Percentiles rank a stretch among this genome's conserved stretches.
Evolutionary conservation across 2,888 invertebrate species (phyloP).

Genomic region (Chymomyza procnemis): DNA sequence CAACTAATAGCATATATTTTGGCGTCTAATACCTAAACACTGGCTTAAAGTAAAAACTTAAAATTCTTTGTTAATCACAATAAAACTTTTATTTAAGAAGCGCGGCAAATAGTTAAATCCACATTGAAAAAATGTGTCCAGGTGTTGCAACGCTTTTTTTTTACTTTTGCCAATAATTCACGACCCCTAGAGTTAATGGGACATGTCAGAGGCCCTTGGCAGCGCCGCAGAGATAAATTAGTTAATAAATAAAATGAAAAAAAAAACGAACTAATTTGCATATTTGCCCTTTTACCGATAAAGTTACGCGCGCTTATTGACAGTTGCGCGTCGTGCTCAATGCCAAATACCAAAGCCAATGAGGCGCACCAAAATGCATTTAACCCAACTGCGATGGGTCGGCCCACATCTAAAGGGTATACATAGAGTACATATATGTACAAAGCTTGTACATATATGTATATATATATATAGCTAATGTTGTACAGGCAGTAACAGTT

Average conservation of each 20-base stretch:
- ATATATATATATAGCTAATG: too few relatives aligned
- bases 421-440: not conserved
- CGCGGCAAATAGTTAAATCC: not conserved
- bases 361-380: slow-evolving; percentile 70
- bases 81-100: not conserved
- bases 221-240: slow-evolving; percentile 65
- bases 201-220: slow-evolving; percentile 32
- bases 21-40: not conserved
- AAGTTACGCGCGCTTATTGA: slow-evolving; percentile 40
- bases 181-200: slow-evolving; percentile 47
- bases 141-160: slow-evolving; percentile 63
- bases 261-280: slow-evolving; percentile 68
- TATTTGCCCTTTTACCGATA: slow-evolving; percentile 59
- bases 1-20: not conserved
- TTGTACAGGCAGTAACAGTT: slow-evolving; percentile 41
- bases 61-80: not conserved
- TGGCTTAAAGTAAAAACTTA: not conserved
- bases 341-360: slow-evolving; percentile 59
- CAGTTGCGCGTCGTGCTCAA: slow-evolving; percentile 48
- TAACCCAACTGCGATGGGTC: slow-evolving; percentile 31
- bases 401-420: not conserved
- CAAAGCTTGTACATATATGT: too few relatives aligned
- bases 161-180: slow-evolving; percentile 67
- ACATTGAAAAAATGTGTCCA: slow-evolving; percentile 53
- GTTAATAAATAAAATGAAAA: slow-evolving; percentile 63